phyloP scores from a whole-genome alignment of 2,888 invertebrate genomes.

The Capitulum mitella region DNA sequence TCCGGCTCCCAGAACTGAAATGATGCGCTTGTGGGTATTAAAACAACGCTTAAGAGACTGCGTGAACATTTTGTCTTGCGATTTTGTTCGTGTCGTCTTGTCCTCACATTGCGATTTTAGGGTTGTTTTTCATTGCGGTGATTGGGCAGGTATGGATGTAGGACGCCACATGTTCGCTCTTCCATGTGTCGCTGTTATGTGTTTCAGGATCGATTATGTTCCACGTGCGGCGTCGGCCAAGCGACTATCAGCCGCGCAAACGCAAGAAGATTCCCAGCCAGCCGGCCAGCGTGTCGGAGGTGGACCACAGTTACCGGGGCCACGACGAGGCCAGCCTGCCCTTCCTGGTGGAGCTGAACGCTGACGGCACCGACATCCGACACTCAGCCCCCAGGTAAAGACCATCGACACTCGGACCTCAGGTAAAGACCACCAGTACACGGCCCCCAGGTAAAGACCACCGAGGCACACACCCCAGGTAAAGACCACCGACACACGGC shows the following conservation, averaged over 20 bases:
- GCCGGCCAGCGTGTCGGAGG: slow-evolving; percentile 37
- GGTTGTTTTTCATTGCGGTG: no score
- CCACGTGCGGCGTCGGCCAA: slow-evolving; percentile 86
- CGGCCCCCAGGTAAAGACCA: not conserved
- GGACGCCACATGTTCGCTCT: no score
- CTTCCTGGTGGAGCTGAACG: slow-evolving; percentile 71
- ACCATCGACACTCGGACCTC: not conserved
- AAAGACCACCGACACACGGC: no score
- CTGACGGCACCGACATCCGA: slow-evolving; percentile 41
- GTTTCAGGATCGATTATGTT: slow-evolving; percentile 87
- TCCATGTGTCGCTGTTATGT: no score
- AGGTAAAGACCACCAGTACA: not conserved
- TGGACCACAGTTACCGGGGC: slow-evolving; percentile 38
- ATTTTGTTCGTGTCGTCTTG: no score
- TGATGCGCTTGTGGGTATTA: no score
- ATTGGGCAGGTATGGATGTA: no score
- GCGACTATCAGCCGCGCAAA: slow-evolving; percentile 79
- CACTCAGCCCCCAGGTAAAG: not conserved
- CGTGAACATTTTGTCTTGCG: no score
- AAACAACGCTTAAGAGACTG: no score
- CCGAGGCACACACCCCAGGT: no score
- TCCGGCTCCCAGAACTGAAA: no score
- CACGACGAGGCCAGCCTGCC: slow-evolving; percentile 54
- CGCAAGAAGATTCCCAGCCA: slow-evolving; percentile 66
- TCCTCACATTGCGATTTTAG: no score